A percentile compares a stretch with the other conserved stretches of the same genome.
Evolutionary conservation across 1,140 invertebrate genomes (phyloP).

Genomic region (Bombus superbus): DNA sequence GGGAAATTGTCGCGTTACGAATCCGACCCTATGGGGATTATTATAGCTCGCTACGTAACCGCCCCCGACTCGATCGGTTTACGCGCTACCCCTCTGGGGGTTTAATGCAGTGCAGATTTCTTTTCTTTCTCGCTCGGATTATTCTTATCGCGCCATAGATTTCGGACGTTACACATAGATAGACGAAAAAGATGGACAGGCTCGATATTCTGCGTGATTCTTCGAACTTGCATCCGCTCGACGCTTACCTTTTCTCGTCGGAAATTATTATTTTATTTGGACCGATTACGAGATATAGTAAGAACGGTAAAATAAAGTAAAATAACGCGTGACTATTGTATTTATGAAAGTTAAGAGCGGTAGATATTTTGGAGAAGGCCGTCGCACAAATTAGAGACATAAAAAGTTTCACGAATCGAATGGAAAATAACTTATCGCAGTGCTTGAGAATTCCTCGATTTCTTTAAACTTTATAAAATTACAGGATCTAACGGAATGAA

Average conservation of each 20-base stretch:
- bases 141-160: neutral
- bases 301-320: too few species aligned
- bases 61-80: slow-evolving; percentile 6
- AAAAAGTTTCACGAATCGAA: neutral
- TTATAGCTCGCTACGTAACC: slow-evolving; percentile 51
- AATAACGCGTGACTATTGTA: neutral
- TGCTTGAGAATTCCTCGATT: neutral
- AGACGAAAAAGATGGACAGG: too few species aligned
- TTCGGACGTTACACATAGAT: too few species aligned
- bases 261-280: too few species aligned
- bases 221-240: too few species aligned
- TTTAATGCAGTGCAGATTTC: slow-evolving; percentile 19
- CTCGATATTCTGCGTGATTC: too few species aligned
- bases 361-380: neutral
- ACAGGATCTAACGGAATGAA: neutral
- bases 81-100: neutral
- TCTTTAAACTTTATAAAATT: too few species aligned
- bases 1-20: slow-evolving; percentile 80
- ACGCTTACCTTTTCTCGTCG: too few species aligned
- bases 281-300: too few species aligned
- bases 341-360: neutral
- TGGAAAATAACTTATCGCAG: neutral
- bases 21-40: slow-evolving; percentile 77
- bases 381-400: neutral
- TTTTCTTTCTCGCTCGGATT: neutral